phyloP scores from a whole-genome alignment of 2,113 vertebrate genomes.

The Eretmochelys imbricata region DNA sequence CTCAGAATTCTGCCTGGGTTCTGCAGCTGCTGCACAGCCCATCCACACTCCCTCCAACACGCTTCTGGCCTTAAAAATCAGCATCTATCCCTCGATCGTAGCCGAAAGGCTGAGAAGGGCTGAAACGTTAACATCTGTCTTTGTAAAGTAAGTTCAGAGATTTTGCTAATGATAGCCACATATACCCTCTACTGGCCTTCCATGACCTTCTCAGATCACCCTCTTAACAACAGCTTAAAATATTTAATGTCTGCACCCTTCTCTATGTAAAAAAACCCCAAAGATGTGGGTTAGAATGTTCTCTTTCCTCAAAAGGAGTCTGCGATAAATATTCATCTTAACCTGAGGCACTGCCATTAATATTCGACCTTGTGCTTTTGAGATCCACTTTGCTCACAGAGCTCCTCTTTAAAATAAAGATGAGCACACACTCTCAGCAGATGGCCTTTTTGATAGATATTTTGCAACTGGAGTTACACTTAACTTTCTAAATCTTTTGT shows the following conservation, averaged over 20 bases:
- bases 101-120: neutral
- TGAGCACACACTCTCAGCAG: neutral
- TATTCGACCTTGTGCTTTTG: slow-evolving; percentile 16
- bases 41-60: neutral
- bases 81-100: neutral
- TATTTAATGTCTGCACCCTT: slow-evolving; percentile 17
- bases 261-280: neutral
- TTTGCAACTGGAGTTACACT: neutral
- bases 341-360: slow-evolving; percentile 2
- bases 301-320: slow-evolving; percentile 19
- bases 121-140: neutral
- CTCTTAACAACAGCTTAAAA: slow-evolving; percentile 8
- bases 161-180: neutral
- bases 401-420: neutral
- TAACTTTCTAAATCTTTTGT: neutral
- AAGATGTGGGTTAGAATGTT: neutral
- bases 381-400: neutral
- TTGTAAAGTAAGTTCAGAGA: neutral
- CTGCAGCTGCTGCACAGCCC: neutral
- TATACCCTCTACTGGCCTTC: neutral
- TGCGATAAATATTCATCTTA: slow-evolving; percentile 50
- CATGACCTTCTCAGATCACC: neutral
- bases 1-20: neutral
- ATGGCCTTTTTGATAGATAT: neutral
- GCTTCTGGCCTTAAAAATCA: neutral